Conservation (phyloP, 2,888 invertebrate species). For the Lagria hirta region DNA sequence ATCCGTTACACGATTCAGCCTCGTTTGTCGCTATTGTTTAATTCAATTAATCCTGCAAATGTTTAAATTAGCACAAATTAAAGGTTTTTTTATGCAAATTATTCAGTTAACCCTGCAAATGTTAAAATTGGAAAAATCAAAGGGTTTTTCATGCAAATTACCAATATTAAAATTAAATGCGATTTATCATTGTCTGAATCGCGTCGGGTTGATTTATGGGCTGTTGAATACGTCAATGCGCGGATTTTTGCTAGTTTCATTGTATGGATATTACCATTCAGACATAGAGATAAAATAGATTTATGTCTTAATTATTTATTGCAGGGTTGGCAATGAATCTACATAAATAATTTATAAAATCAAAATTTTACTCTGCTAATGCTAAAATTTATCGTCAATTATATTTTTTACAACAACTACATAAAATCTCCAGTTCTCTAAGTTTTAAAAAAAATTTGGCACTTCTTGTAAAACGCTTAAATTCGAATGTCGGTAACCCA, state of each 20-base stretch:
- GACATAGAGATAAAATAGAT: slow-evolving; percentile 20
- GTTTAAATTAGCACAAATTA: too few species aligned
- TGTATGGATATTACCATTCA: slow-evolving; percentile 22
- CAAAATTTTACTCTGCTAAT: too few species aligned
- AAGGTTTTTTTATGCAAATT: not conserved
- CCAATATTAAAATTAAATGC: not conserved
- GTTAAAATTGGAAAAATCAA: too few species aligned
- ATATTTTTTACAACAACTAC: too few species aligned
- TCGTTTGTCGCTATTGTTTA: slow-evolving; percentile 27
- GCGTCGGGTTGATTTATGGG: slow-evolving; percentile 19
- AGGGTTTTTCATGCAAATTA: not conserved
- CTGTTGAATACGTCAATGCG: slow-evolving; percentile 13
- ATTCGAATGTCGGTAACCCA: too few species aligned
- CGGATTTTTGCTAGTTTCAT: slow-evolving; percentile 13
- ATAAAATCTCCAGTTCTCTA: too few species aligned
- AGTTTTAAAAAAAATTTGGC: too few species aligned
- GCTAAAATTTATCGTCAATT: too few species aligned
- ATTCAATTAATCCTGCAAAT: slow-evolving; percentile 26
- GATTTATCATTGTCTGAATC: slow-evolving; percentile 21
- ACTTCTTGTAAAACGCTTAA: too few species aligned
- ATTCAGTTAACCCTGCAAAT: not conserved
- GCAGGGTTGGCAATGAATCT: too few species aligned
- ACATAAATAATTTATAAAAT: too few species aligned
- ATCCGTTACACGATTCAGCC: slow-evolving; percentile 26
- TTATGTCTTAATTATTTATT: slow-evolving; percentile 23